A percentile compares a stretch with the other conserved stretches of the same genome.
phyloP scores from a whole-genome alignment of 2,888 invertebrate genomes.

The Unio delphinus region DNA sequence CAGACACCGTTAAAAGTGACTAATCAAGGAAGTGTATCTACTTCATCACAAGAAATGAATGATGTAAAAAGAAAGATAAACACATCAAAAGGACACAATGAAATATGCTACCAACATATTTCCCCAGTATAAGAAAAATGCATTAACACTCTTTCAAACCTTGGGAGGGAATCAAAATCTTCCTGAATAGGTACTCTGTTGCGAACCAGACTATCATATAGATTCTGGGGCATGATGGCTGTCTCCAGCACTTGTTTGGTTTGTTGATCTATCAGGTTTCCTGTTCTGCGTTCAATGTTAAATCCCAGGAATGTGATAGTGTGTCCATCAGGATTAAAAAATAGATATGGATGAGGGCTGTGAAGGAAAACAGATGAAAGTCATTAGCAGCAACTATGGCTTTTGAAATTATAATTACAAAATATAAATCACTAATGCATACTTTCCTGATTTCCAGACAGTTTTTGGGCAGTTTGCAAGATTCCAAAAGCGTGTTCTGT shows the following conservation, averaged over 20 bases:
- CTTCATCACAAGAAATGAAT: too few species aligned
- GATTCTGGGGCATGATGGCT: constrained; percentile 46
- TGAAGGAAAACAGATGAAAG: constrained; percentile 8
- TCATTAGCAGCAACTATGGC: not conserved
- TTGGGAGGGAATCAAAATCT: constrained; percentile 59
- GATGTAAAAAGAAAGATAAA: too few species aligned
- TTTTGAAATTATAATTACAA: too few species aligned
- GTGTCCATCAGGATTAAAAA: constrained; percentile 63
- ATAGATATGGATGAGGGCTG: constrained; percentile 68
- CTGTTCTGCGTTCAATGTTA: constrained; percentile 49
- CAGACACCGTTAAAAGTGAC: too few species aligned
- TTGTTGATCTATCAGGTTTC: constrained; percentile 58
- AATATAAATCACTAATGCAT: too few species aligned
- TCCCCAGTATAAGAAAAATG: too few species aligned
- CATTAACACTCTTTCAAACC: constrained; percentile 34
- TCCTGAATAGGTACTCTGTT: constrained; percentile 60
- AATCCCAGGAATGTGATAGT: constrained; percentile 68
- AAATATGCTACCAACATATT: too few species aligned
- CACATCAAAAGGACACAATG: too few species aligned
- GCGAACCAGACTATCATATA: constrained; percentile 50
- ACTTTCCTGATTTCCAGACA: too few species aligned
- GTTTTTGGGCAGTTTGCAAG: too few species aligned
- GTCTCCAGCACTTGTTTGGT: constrained; percentile 47
- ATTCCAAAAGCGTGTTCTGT: too few species aligned
- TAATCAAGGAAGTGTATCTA: too few species aligned